Evolutionary conservation across 2,888 invertebrate species (phyloP), one percentile per base, ranked within the genome.

Genomic region (Pseudoips prasinana): DNA sequence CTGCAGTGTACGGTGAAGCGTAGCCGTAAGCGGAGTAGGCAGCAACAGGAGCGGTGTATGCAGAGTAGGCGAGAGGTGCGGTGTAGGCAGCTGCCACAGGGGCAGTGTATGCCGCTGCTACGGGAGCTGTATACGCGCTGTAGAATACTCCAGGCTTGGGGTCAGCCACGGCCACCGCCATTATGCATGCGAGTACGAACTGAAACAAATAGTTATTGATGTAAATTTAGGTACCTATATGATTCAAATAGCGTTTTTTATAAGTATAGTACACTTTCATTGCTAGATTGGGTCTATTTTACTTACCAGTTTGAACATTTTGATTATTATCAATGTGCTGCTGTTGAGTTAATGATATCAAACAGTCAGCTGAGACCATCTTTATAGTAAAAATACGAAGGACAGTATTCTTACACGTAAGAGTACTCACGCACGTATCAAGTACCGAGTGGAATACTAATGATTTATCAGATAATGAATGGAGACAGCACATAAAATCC

Each of bases 161-260:
- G 5, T 46, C 48, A 7, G 53, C 42, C 6, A 78, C 73, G 25
- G 83, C 90, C 39, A 89, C 51, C 23, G 89, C 90, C 72, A 91
- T 56, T 53, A 90, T 66, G 56, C 88, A 90, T 34, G 82, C 76
- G 69, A 90, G 67, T 39, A 78, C 48, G 44, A 76, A 70, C 90
- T 90, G 65, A 5, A 64, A 77, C n/a, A n/a, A n/a, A n/a, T n/a
- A n/a, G n/a, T n/a, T n/a, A n/a, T n/a, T n/a, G n/a, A n/a, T n/a
- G n/a, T n/a, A n/a, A n/a, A n/a, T n/a, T n/a, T n/a, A n/a, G n/a
- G n/a, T n/a, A n/a, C n/a, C n/a, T n/a, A n/a, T n/a, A n/a, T n/a
- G n/a, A n/a, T n/a, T n/a, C n/a, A n/a, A n/a, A n/a, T n/a, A n/a
- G n/a, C n/a, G n/a, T n/a, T n/a, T n/a, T n/a, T n/a, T n/a, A n/a